These are phyloP conservation scores for Drosophila kanekoi DNA, from an alignment of 2,888 invertebrate genomes.

Conservation along the genomic window DNA sequence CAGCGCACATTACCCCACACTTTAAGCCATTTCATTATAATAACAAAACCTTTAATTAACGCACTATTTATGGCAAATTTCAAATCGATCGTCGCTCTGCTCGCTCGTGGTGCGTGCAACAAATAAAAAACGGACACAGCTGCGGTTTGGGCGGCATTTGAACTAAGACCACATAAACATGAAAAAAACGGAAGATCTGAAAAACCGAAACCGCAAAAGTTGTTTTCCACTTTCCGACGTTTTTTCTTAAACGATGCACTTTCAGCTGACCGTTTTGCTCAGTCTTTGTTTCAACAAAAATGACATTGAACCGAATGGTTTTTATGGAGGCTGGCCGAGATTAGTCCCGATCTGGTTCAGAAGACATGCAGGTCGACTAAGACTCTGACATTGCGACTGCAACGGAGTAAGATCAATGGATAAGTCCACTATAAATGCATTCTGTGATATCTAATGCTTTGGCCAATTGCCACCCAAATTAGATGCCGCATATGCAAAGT, in stretches of 20 bases:
- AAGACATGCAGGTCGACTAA: conserved; percentile 27
- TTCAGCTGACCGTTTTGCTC: conserved; percentile 33
- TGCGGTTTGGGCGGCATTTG: conserved; percentile 61
- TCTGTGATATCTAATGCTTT: not conserved
- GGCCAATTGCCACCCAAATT: conserved; percentile 1
- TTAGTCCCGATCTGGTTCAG: conserved; percentile 36
- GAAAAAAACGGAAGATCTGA: conserved; percentile 15
- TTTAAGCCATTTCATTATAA: conserved; percentile 42
- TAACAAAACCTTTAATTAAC: conserved; percentile 64
- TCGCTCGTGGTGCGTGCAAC: conserved; percentile 61
- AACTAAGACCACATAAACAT: conserved; percentile 35
- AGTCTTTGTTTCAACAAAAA: conserved; percentile 46
- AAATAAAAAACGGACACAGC: conserved; percentile 44
- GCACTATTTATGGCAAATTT: conserved; percentile 61
- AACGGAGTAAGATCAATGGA: not conserved
- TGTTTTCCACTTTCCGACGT: conserved; percentile 45
- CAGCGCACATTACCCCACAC: not conserved
- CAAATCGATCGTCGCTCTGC: conserved; percentile 34
- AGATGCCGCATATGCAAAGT: conserved; percentile 42
- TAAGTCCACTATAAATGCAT: not conserved
- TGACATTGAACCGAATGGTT: conserved; percentile 63
- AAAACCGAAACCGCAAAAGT: conserved; percentile 66
- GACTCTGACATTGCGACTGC: conserved; percentile 36
- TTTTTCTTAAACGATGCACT: conserved; percentile 48
- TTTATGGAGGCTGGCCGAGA: conserved; percentile 15